Evolutionary conservation across 2,888 invertebrate genomes (phyloP).

Genomic region (Ophraella communa): DNA sequence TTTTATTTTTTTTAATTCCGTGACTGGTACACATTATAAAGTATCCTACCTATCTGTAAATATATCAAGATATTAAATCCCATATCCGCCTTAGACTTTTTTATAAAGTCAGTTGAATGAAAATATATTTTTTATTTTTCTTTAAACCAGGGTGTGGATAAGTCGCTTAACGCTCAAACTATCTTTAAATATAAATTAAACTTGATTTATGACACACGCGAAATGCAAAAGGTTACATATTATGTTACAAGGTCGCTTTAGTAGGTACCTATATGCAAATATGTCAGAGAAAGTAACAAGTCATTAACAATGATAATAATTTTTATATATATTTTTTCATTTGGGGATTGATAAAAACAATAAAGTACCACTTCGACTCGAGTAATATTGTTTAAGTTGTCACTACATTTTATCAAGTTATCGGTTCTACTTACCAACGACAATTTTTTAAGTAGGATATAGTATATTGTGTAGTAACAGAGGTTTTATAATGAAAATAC

Average conservation of each 20-base stretch:
- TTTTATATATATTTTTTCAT: too few species aligned
- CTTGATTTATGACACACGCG: slow-evolving; percentile 8
- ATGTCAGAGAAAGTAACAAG: slow-evolving; percentile 7
- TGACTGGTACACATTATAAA: too few species aligned
- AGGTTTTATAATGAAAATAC: too few species aligned
- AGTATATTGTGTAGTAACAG: too few species aligned
- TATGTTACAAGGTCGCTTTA: slow-evolving; percentile 2
- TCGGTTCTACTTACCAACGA: too few species aligned
- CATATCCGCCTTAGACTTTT: slow-evolving; percentile 9
- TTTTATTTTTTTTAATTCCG: too few species aligned
- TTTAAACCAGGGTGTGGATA: neutral
- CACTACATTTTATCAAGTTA: too few species aligned
- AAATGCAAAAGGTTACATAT: slow-evolving; percentile 4
- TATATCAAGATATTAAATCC: neutral
- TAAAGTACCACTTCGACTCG: too few species aligned
- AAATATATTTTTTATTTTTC: neutral
- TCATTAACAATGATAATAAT: neutral
- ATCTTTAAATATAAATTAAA: slow-evolving; percentile 16
- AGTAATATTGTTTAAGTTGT: too few species aligned
- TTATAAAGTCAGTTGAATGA: neutral
- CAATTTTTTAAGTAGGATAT: too few species aligned
- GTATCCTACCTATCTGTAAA: too few species aligned
- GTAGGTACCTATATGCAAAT: neutral
- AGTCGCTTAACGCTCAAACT: slow-evolving; percentile 4
- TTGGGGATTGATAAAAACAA: too few species aligned